Percentiles rank a stretch among this genome's conserved stretches.
These are phyloP conservation scores for Scarus forsteni DNA, from an alignment of 2,797 vertebrate species.

Conservation along the genomic window DNA sequence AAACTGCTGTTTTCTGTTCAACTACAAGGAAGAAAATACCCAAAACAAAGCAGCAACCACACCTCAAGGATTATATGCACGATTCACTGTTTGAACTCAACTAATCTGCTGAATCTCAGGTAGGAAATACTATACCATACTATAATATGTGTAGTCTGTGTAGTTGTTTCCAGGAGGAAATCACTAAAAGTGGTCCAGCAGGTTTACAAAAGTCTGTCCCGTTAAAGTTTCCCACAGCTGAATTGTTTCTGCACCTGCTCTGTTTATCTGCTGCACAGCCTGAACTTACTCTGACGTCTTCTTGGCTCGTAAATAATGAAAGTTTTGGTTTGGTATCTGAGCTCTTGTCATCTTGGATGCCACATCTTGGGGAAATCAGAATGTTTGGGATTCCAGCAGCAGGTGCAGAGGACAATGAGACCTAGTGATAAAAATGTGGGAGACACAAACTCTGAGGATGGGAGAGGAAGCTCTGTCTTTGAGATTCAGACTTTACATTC, in stretches of 20 bases:
- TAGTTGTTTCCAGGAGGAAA: rapidly evolving
- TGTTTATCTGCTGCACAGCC: neutral
- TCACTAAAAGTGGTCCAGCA: neutral
- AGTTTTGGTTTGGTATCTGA: constrained; percentile 1
- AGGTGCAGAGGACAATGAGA: constrained; percentile 60
- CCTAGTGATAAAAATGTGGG: constrained; percentile 36
- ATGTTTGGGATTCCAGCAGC: constrained; percentile 62
- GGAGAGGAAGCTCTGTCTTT: neutral
- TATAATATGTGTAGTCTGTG: neutral
- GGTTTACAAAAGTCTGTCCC: constrained; percentile 1
- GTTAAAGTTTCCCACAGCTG: neutral
- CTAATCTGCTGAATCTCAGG: constrained; percentile 40
- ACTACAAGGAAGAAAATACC: too few species aligned
- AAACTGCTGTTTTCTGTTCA: constrained; percentile 11
- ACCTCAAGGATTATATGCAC: neutral
- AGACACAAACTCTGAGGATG: neutral
- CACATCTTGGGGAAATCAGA: constrained; percentile 30
- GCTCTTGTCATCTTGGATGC: constrained; percentile 3
- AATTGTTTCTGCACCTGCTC: neutral
- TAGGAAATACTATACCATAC: constrained; percentile 23
- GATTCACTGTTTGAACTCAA: constrained; percentile 4
- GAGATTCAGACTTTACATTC: too few species aligned
- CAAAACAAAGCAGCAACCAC: neutral
- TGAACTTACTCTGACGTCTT: neutral
- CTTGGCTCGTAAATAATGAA: neutral